Percentiles rank a stretch among this genome's conserved stretches.
Evolutionary conservation across 2,888 invertebrate genomes (phyloP).

Genomic region (Caenorhabditis drosophilae): DNA sequence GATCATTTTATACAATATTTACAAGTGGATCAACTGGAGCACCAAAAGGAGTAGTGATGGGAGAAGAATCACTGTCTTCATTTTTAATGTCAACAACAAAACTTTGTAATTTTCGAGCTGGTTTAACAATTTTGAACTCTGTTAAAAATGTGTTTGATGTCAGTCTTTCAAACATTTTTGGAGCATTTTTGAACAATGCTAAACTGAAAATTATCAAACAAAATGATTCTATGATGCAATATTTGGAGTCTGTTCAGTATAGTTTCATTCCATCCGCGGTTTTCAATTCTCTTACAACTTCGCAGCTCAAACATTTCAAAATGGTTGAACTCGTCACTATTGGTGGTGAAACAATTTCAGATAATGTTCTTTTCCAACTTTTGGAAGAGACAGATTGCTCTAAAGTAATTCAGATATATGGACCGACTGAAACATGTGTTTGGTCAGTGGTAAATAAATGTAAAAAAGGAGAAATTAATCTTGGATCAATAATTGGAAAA

Average conservation of each 20-base stretch:
- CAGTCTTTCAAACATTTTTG: conserved; percentile 59
- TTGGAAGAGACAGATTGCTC: too few relatives aligned
- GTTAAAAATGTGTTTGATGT: conserved; percentile 64
- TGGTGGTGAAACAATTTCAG: conserved; percentile 59
- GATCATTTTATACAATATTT: conserved; percentile 55
- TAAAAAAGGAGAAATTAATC: conserved; percentile 7
- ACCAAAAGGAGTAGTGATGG: conserved; percentile 62
- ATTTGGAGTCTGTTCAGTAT: too few relatives aligned
- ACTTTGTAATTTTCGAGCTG: conserved; percentile 39
- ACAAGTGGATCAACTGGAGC: conserved; percentile 65
- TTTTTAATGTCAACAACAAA: conserved; percentile 50
- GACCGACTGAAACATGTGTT: conserved; percentile 63
- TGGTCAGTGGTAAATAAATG: conserved; percentile 51
- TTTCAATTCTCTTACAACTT: conserved; percentile 50
- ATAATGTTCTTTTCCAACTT: conserved; percentile 6
- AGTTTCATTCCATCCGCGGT: conserved; percentile 59
- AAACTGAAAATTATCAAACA: conserved; percentile 12
- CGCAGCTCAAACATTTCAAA: conserved; percentile 32
- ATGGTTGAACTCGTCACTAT: conserved; percentile 48
- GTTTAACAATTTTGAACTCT: conserved; percentile 45
- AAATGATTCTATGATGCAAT: too few relatives aligned
- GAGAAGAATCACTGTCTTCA: conserved; percentile 39
- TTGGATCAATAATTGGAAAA: conserved; percentile 48
- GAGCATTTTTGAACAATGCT: conserved; percentile 44
- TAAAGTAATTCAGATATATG: conserved; percentile 56